These are phyloP conservation scores for Xenops minutus DNA, from an alignment of 2,797 vertebrate species.

Conservation along the genomic window DNA sequence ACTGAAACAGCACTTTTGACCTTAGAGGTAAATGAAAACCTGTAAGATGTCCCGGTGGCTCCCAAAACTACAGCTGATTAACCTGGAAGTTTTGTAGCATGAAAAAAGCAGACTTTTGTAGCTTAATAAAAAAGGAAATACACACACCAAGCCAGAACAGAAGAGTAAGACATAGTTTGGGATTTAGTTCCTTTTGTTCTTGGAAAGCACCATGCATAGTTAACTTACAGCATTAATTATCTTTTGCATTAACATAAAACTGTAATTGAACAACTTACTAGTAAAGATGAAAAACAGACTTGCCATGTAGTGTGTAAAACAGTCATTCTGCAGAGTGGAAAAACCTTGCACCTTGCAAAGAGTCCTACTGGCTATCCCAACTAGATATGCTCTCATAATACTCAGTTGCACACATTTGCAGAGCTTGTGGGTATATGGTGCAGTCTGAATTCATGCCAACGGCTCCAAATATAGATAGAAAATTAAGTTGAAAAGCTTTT, in stretches of 20 bases:
- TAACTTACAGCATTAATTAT: constrained; percentile 15
- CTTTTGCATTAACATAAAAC: constrained; percentile 14
- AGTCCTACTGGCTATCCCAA: neutral
- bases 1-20: neutral
- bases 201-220: neutral
- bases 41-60: neutral
- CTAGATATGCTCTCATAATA: neutral
- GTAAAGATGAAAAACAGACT: neutral
- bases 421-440: neutral
- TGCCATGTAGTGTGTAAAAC: neutral
- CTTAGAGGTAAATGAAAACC: neutral
- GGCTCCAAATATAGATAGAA: constrained; percentile 45
- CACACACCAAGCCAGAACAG: neutral
- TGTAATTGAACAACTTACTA: neutral
- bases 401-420: neutral
- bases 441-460: constrained; percentile 20
- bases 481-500: constrained; percentile 53
- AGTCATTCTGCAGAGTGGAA: neutral
- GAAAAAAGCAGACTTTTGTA: neutral
- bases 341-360: neutral
- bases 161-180: neutral
- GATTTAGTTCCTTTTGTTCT: constrained; percentile 7
- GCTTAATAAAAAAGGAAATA: neutral
- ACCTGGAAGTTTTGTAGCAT: neutral
- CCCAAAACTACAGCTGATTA: neutral